Evolutionary conservation across 2,797 vertebrate genomes (phyloP).

Genomic region (Neosalanx taihuensis): DNA sequence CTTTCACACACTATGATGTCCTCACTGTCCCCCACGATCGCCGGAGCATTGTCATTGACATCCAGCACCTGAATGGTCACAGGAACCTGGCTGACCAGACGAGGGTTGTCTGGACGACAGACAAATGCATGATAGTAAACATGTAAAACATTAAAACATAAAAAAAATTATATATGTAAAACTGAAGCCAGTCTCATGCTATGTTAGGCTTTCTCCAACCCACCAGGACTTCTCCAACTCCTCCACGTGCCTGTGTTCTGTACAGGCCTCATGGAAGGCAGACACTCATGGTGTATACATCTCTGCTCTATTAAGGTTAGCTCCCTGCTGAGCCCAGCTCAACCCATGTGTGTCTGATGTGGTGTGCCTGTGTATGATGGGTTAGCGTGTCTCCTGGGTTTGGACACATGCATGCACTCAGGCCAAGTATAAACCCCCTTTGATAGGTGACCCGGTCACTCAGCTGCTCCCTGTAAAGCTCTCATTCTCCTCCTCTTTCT

Average conservation of each 20-base stretch:
- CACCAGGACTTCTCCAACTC: background rate
- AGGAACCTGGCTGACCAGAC: constrained; percentile 78
- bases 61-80: constrained; percentile 88
- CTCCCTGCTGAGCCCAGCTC: constrained; percentile 7
- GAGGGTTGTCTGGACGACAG: constrained; percentile 78
- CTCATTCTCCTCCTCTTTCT: background rate
- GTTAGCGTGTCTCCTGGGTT: background rate
- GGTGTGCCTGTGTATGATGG: background rate
- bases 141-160: background rate
- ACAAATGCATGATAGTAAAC: background rate
- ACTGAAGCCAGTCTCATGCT: background rate
- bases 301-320: constrained; percentile 15
- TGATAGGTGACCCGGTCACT: background rate
- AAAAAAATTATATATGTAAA: background rate
- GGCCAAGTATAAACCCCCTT: background rate
- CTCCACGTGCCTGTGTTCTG: background rate
- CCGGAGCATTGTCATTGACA: constrained; percentile 86
- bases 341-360: background rate
- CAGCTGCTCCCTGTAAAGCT: background rate
- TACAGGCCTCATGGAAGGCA: background rate
- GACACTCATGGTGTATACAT: background rate
- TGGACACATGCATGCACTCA: background rate
- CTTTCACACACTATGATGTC: constrained; percentile 85
- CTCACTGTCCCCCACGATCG: constrained; percentile 77
- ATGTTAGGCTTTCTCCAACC: background rate